Evolutionary conservation across 2,113 vertebrate genomes (phyloP).

Genomic region (Dicerorhinus sumatrensis): DNA sequence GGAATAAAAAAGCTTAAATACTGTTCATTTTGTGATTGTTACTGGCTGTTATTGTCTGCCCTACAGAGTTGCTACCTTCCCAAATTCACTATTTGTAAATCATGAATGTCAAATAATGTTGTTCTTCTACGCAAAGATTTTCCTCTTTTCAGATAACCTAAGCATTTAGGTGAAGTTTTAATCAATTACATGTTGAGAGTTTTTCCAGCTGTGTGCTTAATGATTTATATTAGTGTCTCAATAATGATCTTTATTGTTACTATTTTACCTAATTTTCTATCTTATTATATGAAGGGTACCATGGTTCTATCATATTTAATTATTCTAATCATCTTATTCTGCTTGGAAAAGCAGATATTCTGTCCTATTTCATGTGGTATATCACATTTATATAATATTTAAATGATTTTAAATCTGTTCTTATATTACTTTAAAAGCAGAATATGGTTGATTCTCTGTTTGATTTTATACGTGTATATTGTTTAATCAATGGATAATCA

Average conservation of each 20-base stretch:
- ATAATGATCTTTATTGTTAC: background rate
- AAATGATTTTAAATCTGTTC: background rate
- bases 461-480: background rate
- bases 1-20: constrained; percentile 39
- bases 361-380: background rate
- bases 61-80: background rate
- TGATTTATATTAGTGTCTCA: background rate
- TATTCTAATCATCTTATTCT: background rate
- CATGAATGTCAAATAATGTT: constrained; percentile 50
- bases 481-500: background rate
- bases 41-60: background rate
- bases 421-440: background rate
- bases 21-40: background rate
- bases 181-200: background rate
- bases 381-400: background rate
- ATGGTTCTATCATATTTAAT: background rate
- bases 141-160: background rate
- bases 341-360: background rate
- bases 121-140: constrained; percentile 53
- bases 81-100: constrained; percentile 22
- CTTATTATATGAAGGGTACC: background rate
- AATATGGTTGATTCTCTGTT: background rate
- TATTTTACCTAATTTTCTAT: background rate
- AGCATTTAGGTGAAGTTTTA: background rate
- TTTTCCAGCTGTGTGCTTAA: background rate